Base-by-base conservation (phyloP, 2,888 invertebrate species). In the Neocrepidodera transversa region DNA sequence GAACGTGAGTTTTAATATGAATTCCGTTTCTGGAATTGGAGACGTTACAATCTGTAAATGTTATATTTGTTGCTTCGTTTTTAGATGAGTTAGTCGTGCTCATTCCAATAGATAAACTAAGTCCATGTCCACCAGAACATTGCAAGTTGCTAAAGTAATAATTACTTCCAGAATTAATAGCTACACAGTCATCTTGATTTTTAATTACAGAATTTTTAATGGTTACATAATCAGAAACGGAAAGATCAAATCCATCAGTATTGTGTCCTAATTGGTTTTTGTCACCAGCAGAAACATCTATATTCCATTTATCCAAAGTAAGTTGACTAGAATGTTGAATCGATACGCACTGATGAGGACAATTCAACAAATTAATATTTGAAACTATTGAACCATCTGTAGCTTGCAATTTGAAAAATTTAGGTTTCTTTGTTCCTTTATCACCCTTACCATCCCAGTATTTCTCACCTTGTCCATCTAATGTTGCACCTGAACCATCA, bases 111-210 rank as follows among this genome's bases (percentile, higher is more conserved):
- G n/a, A n/a, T n/a, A n/a, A n/a, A n/a, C n/a, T n/a, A n/a, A n/a
- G n/a, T 7, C 23, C 23, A 7, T 23, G 23, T 23, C 23, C 23
- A 23, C 23, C 23, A 7, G 23, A 23, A 23, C 67, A 68, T 10
- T 55, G 53, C 28, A 68, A 26, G 11, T 61, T 61, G 11, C 18
- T 11, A 40, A 68, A 58, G 14, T 52, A 13, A 16, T 56, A 47
- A 47, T 64, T 50, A 13, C 45, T 51, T 1, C 64, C 66, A 40
- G 66, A 59, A 30, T 67, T 67, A 3, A 67, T 53, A 28, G 62
- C 64, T 11, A 66, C 60, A 23, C 67, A 67, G 28, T 68, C 66
- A 32, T 68, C 67, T 57, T 68, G 68, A 28, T 68, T 68, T 11
- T 58, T 23, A 7, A 23, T 23, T 5, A 23, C 23, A 23, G 23